Percentiles rank a stretch among this genome's conserved stretches.
Conservation (phyloP, 2,113 vertebrate species). For the Rattus rattus region DNA sequence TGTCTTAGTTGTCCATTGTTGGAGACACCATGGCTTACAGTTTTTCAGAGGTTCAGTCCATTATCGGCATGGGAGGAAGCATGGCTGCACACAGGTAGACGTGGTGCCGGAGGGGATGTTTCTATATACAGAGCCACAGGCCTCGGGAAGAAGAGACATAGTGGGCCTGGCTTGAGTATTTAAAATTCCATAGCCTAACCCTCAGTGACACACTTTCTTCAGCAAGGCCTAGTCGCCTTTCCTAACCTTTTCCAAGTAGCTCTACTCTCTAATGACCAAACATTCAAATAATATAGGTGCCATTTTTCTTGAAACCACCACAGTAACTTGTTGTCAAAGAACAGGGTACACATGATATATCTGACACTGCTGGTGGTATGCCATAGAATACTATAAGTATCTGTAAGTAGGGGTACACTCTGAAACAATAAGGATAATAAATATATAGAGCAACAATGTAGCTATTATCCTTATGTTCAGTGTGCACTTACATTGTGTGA, state of each 20-base stretch:
- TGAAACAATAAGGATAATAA: neutral
- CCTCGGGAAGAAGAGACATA: neutral
- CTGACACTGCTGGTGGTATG: neutral
- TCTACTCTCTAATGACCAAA: neutral
- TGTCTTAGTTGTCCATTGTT: no score
- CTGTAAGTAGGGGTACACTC: neutral
- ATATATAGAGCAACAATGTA: neutral
- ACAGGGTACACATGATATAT: neutral
- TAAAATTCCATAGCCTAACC: neutral
- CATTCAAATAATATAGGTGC: neutral
- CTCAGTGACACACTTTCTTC: neutral
- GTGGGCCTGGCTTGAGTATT: neutral
- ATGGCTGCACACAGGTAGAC: neutral
- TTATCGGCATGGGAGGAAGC: neutral
- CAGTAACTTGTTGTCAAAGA: neutral
- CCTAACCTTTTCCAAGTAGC: neutral
- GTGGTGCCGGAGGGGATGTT: neutral
- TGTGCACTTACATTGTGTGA: neutral
- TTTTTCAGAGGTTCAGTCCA: neutral
- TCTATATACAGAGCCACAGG: neutral
- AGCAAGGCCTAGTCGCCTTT: neutral
- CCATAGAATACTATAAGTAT: neutral
- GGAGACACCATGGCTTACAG: neutral
- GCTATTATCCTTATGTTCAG: neutral
- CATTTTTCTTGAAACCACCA: neutral